Base-by-base conservation (phyloP, 2,113 vertebrate species). In the Kryptolebias marmoratus region DNA sequence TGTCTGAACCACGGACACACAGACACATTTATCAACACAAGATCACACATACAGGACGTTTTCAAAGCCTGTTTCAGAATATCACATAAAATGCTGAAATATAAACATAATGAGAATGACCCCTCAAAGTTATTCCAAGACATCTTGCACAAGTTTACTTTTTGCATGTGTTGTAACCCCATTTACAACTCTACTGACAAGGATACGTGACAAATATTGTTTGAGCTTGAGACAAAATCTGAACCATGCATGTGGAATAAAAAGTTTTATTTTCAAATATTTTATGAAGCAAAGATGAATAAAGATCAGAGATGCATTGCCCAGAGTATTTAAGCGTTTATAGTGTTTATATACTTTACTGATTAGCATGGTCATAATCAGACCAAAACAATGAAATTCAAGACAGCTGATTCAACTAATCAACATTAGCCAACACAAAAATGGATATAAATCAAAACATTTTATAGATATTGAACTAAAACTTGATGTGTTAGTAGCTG, bases 141-240 rank as follows among this genome's bases (percentile, higher is more conserved):
- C 44, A 64, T 72, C 52, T 62, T 22, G 15, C 64, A 57, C n/a
- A 77, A 63, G 62, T 47, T 16, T 76, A 32, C 49, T 77, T 53
- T 72, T 71, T 83, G 72, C 72, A 42, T 10, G 39, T 42, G 39
- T 1, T 42, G 5, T 10, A 10, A 22, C 9, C 39, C 9, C 8
- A 42, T 8, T 42, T 10, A 6, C 39, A 42, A 42, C 39, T 42
- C 5, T 36, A 36, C 5, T 8, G 39, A 42, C 39, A 42, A 10
- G 39, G 39, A 42, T 42, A 10, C 10, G 39, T 42, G 4, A 9
- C 4, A 8, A 42, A 42, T 8, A 10, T 42, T 42, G 39, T 42
- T 36, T 36, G 36, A 4, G 7, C 36, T 42, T 42, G 4, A 42
- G 4, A 42, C 52, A 14, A 77, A 68, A 79, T 60, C 54, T 47